Base-by-base conservation (phyloP, 2,113 vertebrate genomes). In the Rana temporaria region DNA sequence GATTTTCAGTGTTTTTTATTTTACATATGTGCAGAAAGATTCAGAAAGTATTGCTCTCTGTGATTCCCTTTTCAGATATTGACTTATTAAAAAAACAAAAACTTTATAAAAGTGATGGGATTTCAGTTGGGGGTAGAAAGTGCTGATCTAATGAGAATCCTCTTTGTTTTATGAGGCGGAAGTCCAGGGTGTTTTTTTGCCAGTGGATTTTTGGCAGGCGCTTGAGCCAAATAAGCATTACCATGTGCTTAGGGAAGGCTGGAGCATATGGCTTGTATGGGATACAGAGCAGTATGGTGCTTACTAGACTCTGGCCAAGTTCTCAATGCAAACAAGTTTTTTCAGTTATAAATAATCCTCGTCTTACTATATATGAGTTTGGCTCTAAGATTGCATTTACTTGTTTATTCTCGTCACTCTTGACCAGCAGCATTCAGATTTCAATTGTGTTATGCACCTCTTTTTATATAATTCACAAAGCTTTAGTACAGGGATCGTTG, bases 111-210 rank as follows among this genome's bases (percentile, higher is more conserved):
- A 16, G 63, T 67, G 30, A 5, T 52, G n/a, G 59, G 20, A 14
- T 63, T 63, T 63, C 24, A 14, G 8, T 63, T 20, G 30, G 53
- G 42, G 69, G 53, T 48, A 64, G n/a, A 77, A 77, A 78, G 60
- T 78, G 62, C 60, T 65, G 76, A 78, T 66, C 16, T 20, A 77
- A 48, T 7, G 26, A 56, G 48, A 15, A 67, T 52, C 26, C 2
- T 15, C 20, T 30, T 19, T 57, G 52, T 71, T 81, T 71, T 53
- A 22, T 53, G 57, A 62, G 67, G 57, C 57, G 57, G 67, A 71
- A 71, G 78, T 81, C 67, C 68, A 70, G 56, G 20, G 22, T 68
- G 78, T 30, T 20, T 63, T 63, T 62, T 18, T 53, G 78, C 67
- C 57, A 72, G 24, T 52, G 19, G 12, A 81, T 71, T 34, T 71